phyloP scores from a whole-genome alignment of 2,797 vertebrate genomes.

The Anabas testudineus region DNA sequence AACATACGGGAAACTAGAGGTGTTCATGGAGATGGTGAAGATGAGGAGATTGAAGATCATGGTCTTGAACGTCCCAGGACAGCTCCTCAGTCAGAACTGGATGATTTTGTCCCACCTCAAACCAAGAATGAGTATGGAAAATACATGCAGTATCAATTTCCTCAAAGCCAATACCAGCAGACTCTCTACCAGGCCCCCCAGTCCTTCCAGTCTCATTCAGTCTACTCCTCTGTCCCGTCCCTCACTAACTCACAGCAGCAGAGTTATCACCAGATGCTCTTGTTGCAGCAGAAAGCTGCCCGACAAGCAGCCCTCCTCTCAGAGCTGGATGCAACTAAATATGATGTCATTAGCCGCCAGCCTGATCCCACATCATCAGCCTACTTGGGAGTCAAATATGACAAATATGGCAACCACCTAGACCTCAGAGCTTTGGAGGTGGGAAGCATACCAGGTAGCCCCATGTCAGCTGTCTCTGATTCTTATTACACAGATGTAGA shows the following conservation, averaged over 20 bases:
- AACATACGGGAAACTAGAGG: constrained; percentile 92
- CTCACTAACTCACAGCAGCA: constrained; percentile 91
- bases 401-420: constrained; percentile 91
- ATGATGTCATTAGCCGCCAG: constrained; percentile 94
- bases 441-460: constrained; percentile 91
- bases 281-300: constrained; percentile 94
- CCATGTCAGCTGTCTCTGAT: constrained; percentile 96
- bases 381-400: constrained; percentile 89
- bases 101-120: constrained; percentile 94
- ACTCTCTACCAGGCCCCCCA: constrained; percentile 92
- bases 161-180: constrained; percentile 87
- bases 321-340: constrained; percentile 93
- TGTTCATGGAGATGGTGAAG: constrained; percentile 80
- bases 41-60: constrained; percentile 83
- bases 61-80: constrained; percentile 95
- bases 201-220: constrained; percentile 95
- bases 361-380: constrained; percentile 89
- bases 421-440: constrained; percentile 95
- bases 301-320: constrained; percentile 92
- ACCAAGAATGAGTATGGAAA: constrained; percentile 94
- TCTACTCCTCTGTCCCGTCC: constrained; percentile 96
- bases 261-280: constrained; percentile 93
- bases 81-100: constrained; percentile 94
- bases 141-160: constrained; percentile 92
- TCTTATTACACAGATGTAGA: constrained; percentile 97